Percentiles rank a stretch among this genome's conserved stretches.
phyloP scores from a whole-genome alignment of 1,140 invertebrate genomes.

The Glossosoma conforme region DNA sequence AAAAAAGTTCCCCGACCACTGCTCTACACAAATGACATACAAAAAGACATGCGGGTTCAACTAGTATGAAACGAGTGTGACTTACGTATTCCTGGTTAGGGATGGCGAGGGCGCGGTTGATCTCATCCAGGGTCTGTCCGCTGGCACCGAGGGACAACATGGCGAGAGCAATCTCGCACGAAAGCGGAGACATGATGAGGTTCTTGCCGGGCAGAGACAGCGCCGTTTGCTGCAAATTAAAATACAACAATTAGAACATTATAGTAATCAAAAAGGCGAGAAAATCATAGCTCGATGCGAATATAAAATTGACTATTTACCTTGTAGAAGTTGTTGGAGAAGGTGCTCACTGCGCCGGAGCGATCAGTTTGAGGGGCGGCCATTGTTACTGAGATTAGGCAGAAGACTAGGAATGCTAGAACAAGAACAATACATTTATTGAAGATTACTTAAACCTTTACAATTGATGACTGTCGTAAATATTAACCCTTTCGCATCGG shows the following conservation, averaged over 20 bases:
- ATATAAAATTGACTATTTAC: constrained; percentile 17
- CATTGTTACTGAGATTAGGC: no score
- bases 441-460: no score
- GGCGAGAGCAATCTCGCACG: constrained; percentile 51
- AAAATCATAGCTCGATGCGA: no score
- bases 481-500: no score
- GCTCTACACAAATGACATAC: no score
- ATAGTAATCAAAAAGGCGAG: no score
- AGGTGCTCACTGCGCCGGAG: constrained; percentile 18
- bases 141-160: constrained; percentile 52
- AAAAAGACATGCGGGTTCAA: no score
- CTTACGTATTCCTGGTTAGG: constrained; percentile 35
- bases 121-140: constrained; percentile 48
- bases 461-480: no score
- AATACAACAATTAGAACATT: constrained; percentile 3
- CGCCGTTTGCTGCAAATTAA: constrained; percentile 32
- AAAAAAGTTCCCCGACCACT: no score
- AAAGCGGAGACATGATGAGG: constrained; percentile 56
- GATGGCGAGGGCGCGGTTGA: constrained; percentile 45
- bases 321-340: constrained; percentile 27
- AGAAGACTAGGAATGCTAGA: not conserved
- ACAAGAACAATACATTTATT: no score
- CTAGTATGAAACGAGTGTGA: no score
- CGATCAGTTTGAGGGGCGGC: no score
- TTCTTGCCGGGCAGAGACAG: constrained; percentile 39